These are phyloP conservation scores for Mormyrus iriodes DNA, from an alignment of 2,113 vertebrate genomes.

Conservation along the genomic window DNA sequence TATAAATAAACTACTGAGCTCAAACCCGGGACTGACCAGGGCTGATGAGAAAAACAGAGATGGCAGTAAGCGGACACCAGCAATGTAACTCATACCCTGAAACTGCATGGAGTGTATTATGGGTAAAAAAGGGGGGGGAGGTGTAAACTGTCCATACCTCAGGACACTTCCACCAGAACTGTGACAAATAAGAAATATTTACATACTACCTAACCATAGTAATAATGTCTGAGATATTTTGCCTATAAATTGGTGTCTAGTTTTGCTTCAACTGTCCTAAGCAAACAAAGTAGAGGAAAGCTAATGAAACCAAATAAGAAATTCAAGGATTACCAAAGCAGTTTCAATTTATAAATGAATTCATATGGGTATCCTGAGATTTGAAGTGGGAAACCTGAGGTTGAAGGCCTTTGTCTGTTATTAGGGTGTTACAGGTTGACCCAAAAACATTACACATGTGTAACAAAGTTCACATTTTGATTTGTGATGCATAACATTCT, in stretches of 20 bases:
- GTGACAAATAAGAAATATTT: not conserved
- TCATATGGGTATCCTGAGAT: not conserved
- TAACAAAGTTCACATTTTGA: not conserved
- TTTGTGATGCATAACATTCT: not conserved
- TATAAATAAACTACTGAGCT: not conserved
- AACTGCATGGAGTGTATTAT: not conserved
- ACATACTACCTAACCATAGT: not conserved
- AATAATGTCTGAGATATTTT: not conserved
- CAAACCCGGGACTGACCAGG: not conserved
- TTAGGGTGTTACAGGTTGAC: not conserved
- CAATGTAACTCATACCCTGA: not conserved
- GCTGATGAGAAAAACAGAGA: not conserved
- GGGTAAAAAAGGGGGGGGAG: not conserved
- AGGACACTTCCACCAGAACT: not conserved
- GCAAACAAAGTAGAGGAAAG: not conserved
- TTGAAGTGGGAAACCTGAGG: not conserved
- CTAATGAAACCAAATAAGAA: not conserved
- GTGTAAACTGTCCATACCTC: not conserved
- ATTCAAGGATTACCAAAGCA: not conserved
- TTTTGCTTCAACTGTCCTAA: not conserved
- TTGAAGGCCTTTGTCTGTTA: not conserved
- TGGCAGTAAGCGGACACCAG: not conserved
- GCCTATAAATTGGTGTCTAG: not conserved
- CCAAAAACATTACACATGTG: not conserved
- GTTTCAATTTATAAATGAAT: not conserved